Evolutionary conservation across 2,888 invertebrate species (phyloP).

Genomic region (Lamellibrachia columna): DNA sequence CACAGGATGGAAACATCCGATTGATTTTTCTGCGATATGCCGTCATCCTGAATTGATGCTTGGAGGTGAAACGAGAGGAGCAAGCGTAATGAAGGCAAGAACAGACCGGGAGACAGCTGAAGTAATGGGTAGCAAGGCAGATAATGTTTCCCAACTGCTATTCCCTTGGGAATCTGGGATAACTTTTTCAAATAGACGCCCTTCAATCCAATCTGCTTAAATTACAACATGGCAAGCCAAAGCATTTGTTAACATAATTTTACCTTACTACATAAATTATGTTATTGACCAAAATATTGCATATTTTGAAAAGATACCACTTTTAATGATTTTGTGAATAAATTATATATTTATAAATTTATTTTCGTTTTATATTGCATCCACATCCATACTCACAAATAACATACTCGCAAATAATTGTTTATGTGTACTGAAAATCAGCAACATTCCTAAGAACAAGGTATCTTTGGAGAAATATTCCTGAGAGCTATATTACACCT

Average conservation of each 20-base stretch:
- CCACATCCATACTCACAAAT: not conserved
- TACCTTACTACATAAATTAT: not conserved
- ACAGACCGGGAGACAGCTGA: not conserved
- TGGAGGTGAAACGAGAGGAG: not conserved
- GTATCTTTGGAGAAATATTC: not conserved
- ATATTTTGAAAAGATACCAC: not conserved
- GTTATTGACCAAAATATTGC: not conserved
- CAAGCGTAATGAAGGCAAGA: not conserved
- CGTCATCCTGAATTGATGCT: not conserved
- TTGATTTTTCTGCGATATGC: not conserved
- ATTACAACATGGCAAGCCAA: not conserved
- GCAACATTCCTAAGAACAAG: not conserved
- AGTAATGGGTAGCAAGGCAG: not conserved
- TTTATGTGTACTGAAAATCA: not conserved
- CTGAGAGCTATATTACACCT: not conserved
- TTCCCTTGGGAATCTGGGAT: not conserved
- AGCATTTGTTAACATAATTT: not conserved
- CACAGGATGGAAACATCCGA: not conserved
- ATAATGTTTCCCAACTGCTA: not conserved
- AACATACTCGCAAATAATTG: not conserved
- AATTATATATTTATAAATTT: not conserved
- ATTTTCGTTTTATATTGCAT: not conserved
- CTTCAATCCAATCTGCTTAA: not conserved
- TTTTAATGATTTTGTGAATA: not conserved
- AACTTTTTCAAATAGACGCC: not conserved